Base-by-base conservation (phyloP, 2,113 vertebrate genomes). In the Chionodraco myersi region DNA sequence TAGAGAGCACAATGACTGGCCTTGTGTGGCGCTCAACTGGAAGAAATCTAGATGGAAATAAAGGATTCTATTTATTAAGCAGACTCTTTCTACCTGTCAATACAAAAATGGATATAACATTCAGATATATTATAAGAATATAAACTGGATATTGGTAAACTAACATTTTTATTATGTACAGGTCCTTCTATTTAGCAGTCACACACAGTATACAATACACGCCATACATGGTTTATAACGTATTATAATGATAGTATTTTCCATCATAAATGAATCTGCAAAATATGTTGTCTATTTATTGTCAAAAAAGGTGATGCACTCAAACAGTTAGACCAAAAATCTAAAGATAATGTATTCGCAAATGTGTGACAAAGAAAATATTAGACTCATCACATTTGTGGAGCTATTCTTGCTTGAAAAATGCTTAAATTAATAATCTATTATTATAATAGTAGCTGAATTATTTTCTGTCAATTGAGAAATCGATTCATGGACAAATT, bases 61-160 rank as follows among this genome's bases (percentile, higher is more conserved):
- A 77, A 83, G 63, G 73, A 30, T 52, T 52, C 34, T 41, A 66
- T 83, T 71, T 56, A 80, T 73, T 51, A 73, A 59, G 6, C n/a
- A 45, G 48, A 9, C 16, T 15, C 18, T 16, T 41, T 57, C 48
- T n/a, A 44, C 14, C 49, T 21, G 16, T 64, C 68, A 61, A 51
- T 60, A 16, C 12, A 66, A 36, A 75, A 21, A 70, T 6, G 1
- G 23, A 72, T 63, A 52, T 16, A 61, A 63, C 26, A 30, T 52
- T 76, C 41, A 47, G 54, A 49, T 78, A 61, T 53, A 47, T 15
- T 8, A 30, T 9, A 26, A 30, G 2, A 60, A 53, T 53, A 30
- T 51, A 18, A 41, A 18, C 49, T 2, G 36, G 10, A 15, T 15
- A 54, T 12, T 68, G 65, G n/a, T 53, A 45, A 49, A 56, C 26